Evolutionary conservation across 2,888 invertebrate species (phyloP).

Genomic region (Odontothrips loti): DNA sequence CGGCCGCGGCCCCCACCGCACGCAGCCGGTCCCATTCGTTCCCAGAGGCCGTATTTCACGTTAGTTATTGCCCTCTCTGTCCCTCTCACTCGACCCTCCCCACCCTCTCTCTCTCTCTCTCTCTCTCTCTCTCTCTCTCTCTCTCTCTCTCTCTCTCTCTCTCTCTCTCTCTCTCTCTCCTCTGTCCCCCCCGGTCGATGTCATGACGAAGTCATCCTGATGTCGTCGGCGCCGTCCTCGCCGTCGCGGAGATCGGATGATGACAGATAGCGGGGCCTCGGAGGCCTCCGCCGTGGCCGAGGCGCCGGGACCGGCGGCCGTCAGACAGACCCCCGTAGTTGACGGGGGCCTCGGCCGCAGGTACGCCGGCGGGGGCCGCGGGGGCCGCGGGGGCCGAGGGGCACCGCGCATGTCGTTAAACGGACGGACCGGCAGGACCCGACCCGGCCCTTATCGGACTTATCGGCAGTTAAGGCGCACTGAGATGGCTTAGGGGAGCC

Average conservation of each 20-base stretch:
- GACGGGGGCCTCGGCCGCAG: too few relatives aligned
- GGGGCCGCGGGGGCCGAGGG: too few relatives aligned
- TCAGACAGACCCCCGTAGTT: too few relatives aligned
- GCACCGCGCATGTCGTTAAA: too few relatives aligned
- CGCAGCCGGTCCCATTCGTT: not conserved
- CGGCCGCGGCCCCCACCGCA: not conserved
- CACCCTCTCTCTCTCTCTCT: not conserved
- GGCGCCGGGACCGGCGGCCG: too few relatives aligned
- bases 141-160: not conserved
- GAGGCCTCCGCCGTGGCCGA: too few relatives aligned
- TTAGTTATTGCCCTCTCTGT: slow-evolving; percentile 7
- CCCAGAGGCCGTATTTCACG: slow-evolving; percentile 13
- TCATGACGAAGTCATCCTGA: not conserved
- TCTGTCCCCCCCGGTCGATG: not conserved
- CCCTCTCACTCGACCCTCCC: not conserved
- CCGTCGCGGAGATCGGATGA: not conserved
- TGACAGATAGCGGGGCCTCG: too few relatives aligned
- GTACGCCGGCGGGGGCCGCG: too few relatives aligned
- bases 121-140: not conserved
- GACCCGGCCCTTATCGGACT: too few relatives aligned
- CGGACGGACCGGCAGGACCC: too few relatives aligned
- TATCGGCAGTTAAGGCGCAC: too few relatives aligned
- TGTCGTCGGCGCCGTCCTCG: not conserved
- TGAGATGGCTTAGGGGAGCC: too few relatives aligned
- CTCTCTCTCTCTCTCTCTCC: not conserved